Evolutionary conservation across 2,113 vertebrate genomes (phyloP).

Genomic region (Myiagra hebetior): DNA sequence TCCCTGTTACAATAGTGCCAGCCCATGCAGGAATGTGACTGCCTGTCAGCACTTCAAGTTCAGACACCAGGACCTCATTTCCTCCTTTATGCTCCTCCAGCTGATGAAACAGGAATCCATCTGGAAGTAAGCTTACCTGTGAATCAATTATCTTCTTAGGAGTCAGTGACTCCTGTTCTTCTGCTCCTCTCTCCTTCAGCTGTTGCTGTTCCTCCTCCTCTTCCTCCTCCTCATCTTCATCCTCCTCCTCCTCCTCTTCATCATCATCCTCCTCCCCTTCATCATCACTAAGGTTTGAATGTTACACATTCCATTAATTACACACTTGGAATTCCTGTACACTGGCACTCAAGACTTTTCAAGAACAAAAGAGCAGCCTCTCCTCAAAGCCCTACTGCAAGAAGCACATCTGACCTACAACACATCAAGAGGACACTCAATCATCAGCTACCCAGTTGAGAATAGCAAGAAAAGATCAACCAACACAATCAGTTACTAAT

Average conservation of each 20-base stretch:
- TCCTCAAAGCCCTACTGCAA: background rate
- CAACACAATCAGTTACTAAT: background rate
- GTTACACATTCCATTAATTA: background rate
- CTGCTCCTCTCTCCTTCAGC: slow-evolving; percentile 37
- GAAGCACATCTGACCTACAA: background rate
- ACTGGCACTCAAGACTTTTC: background rate
- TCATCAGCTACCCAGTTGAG: background rate
- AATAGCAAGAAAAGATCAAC: background rate
- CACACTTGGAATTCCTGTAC: background rate
- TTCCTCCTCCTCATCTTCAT: slow-evolving; percentile 51
- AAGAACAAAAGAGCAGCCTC: background rate
- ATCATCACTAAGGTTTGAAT: slow-evolving; percentile 65
- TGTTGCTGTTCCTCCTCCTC: slow-evolving; percentile 65
- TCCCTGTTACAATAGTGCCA: background rate
- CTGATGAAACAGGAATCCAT: background rate
- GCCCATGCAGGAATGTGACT: background rate
- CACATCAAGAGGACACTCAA: background rate
- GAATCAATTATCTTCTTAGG: slow-evolving; percentile 65
- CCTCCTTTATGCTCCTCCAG: background rate
- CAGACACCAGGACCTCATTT: background rate
- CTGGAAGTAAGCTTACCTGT: slow-evolving; percentile 34
- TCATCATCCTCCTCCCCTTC: slow-evolving; percentile 70
- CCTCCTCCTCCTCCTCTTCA: slow-evolving; percentile 21
- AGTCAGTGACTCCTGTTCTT: slow-evolving; percentile 41
- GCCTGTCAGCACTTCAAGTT: background rate